phyloP scores from a whole-genome alignment of 1,140 invertebrate species.

The Drosophila insularis region DNA sequence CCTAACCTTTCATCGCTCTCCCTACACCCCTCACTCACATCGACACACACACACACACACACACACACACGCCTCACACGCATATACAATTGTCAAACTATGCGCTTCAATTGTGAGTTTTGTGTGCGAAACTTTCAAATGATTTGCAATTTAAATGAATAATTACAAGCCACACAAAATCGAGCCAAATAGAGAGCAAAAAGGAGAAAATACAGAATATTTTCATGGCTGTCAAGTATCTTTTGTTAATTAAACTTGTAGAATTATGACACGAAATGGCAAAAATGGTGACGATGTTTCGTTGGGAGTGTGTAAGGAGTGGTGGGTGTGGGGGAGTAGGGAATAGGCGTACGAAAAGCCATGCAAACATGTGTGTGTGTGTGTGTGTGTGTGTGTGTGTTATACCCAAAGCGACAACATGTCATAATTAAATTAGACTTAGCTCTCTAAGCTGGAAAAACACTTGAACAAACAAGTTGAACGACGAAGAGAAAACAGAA shows the following conservation, averaged over 20 bases:
- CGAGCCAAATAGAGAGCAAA: conserved; percentile 20
- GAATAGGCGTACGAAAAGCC: too few species aligned
- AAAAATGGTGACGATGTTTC: conserved; percentile 22
- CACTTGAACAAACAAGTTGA: conserved; percentile 55
- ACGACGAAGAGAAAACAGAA: conserved; percentile 15
- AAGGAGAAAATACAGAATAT: conserved; percentile 43
- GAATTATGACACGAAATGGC: conserved; percentile 77
- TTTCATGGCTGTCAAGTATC: conserved; percentile 66
- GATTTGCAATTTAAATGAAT: conserved; percentile 80
- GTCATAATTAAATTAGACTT: conserved; percentile 81
- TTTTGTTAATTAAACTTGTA: conserved; percentile 81
- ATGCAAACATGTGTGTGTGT: too few species aligned
- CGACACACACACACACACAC: not conserved
- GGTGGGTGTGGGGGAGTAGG: too few species aligned
- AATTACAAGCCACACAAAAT: conserved; percentile 71
- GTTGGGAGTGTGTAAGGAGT: not conserved
- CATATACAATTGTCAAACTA: conserved; percentile 74
- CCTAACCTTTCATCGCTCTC: not conserved
- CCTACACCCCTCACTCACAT: conserved; percentile 14
- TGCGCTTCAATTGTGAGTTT: conserved; percentile 72
- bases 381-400: not conserved
- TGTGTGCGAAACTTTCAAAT: conserved; percentile 55
- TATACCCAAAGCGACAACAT: conserved; percentile 63
- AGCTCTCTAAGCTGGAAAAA: conserved; percentile 68
- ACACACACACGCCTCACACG: conserved; percentile 44